Evolutionary conservation across 1,140 invertebrate genomes (phyloP).

Genomic region (Chionoecetes opilio): DNA sequence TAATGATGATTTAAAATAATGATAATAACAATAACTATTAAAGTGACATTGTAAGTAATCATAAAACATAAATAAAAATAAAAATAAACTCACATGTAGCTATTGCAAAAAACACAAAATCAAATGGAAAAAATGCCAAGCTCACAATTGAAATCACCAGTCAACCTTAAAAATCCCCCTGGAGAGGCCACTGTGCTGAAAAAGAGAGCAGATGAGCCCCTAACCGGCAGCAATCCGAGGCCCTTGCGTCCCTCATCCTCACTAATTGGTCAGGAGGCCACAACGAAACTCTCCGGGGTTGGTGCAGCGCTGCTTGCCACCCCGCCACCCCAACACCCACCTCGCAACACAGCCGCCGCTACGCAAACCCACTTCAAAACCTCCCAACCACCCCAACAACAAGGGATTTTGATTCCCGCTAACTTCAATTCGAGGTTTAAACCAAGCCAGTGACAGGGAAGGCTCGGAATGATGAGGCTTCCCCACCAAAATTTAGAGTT

Average conservation of each 20-base stretch:
- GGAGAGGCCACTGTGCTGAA: too few species aligned
- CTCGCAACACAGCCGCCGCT: not conserved
- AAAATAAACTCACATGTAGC: too few species aligned
- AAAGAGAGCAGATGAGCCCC: not conserved
- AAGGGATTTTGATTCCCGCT: not conserved
- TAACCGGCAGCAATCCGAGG: not conserved
- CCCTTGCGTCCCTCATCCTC: too few species aligned
- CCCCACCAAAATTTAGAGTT: not conserved
- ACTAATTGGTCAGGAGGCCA: not conserved
- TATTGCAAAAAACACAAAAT: too few species aligned
- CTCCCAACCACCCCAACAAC: not conserved
- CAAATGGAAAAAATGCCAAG: too few species aligned
- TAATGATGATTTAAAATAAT: too few species aligned
- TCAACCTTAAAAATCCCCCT: too few species aligned
- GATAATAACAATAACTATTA: too few species aligned
- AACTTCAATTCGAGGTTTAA: not conserved
- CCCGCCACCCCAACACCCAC: not conserved
- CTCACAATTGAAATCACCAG: too few species aligned
- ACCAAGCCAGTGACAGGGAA: not conserved
- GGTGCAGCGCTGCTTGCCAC: not conserved
- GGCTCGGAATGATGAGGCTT: not conserved
- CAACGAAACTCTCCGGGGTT: not conserved
- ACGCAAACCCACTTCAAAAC: conserved; percentile 13
- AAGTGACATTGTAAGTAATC: too few species aligned
- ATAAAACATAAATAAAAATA: too few species aligned